Evolutionary conservation across 92 coral and sea anemone genomes (phyloP).

Genomic region (Epizoanthus ramosus): DNA sequence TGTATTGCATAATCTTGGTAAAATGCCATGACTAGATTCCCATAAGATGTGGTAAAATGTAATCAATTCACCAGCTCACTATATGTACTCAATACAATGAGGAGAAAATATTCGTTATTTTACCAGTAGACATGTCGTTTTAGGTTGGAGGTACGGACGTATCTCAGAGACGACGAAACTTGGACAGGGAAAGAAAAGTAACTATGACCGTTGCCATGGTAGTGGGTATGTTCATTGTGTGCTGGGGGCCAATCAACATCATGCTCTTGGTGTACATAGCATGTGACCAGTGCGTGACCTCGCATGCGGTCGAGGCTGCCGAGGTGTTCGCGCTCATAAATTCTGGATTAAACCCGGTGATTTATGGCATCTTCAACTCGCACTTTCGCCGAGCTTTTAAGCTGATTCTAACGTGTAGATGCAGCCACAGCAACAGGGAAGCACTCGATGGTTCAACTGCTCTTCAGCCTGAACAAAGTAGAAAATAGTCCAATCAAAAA

Average conservation of each 20-base stretch:
- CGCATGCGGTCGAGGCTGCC: conserved; percentile 67
- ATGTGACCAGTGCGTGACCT: conserved; percentile 77
- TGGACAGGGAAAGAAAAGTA: conserved; percentile 80
- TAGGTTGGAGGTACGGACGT: conserved; percentile 72
- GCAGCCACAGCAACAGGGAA: conserved; percentile 45
- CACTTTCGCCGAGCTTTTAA: conserved; percentile 78
- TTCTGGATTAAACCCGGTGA: conserved; percentile 84
- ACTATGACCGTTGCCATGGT: conserved; percentile 80
- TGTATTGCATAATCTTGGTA: too few species aligned
- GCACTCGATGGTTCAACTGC: conserved; percentile 35
- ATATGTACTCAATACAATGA: too few species aligned
- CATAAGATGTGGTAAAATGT: too few species aligned
- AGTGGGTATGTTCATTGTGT: conserved; percentile 77
- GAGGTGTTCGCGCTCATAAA: conserved; percentile 76
- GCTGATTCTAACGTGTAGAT: conserved; percentile 65
- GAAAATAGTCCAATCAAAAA: not conserved
- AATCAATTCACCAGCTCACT: too few species aligned
- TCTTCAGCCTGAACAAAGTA: conserved; percentile 10
- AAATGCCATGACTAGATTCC: too few species aligned
- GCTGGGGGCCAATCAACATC: conserved; percentile 88
- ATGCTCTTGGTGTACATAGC: conserved; percentile 74
- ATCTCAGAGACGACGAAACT: conserved; percentile 54
- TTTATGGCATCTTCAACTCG: conserved; percentile 75
- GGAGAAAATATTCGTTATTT: too few species aligned
- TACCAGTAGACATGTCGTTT: too few species aligned